Base-by-base conservation (phyloP, 2,797 vertebrate genomes). In the Falco biarmicus region DNA sequence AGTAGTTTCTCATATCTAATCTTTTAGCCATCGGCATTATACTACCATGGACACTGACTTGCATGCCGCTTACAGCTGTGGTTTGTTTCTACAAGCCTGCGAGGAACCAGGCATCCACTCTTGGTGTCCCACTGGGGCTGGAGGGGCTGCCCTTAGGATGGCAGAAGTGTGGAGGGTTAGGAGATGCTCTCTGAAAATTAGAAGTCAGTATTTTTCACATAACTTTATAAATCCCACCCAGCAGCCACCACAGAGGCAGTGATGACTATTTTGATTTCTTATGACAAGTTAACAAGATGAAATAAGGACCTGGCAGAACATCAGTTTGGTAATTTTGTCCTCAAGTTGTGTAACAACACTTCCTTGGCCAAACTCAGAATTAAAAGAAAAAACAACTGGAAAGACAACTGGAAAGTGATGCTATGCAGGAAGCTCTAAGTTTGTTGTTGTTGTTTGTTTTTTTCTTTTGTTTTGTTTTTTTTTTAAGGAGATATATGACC, bases 221-320 rank as follows among this genome's bases (percentile, higher is more conserved):
- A 65, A 59, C 15, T 56, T 95, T 34, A 61, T 47, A 87, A 84
- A 90, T 76, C 21, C 28, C 29, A 57, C 21, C n/a, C 51, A 63
- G 12, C 8, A 81, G 39, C 43, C 89, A 26, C 14, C 13, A 37
- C 6, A 7, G 34, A 79, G 34, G 13, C 57, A 73, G 41, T 76
- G 83, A 73, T 75, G 19, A 73, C 31, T 95, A 32, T 70, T 93
- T 82, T 92, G 83, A 87, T 92, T 90, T 82, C 59, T 82, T 79
- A 12, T 89, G 77, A 94, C 70, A 93, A 91, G 59, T 79, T 88
- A 79, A 73, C 41, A 61, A 29, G 84, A 53, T 63, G 31, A 54
- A 69, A 78, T 73, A 93, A 78, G 19, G 18, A 79, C 73, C 80
- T 95, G 88, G 66, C 80, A 90, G 83, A 87, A 92, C 54, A 96